Conservation (phyloP, 30 jellyfish, hydroid and myxozoan genomes). For the Aurelia coerulea region DNA sequence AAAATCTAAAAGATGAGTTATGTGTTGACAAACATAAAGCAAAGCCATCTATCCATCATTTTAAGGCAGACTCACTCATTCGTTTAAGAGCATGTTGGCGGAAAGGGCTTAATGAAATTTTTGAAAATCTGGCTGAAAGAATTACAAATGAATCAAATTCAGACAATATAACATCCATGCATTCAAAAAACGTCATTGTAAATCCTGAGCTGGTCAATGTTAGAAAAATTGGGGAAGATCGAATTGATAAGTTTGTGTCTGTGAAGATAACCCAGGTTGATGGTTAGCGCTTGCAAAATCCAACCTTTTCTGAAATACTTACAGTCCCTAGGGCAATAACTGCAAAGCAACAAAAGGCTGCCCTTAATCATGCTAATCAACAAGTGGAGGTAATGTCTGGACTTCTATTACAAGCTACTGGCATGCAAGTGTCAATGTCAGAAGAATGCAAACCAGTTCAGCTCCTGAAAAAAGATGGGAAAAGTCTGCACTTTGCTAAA, state of each 20-base stretch:
- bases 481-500: neutral
- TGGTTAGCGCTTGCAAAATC: conserved; percentile 7
- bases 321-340: conserved; percentile 10
- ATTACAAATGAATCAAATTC: too few relatives aligned
- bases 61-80: too few relatives aligned
- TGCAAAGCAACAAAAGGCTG: conserved; percentile 12
- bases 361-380: conserved; percentile 18
- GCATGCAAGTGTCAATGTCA: conserved; percentile 8
- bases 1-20: too few relatives aligned
- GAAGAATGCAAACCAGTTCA: neutral
- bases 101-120: too few relatives aligned
- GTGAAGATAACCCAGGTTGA: neutral
- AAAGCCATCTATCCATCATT: too few relatives aligned
- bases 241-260: conserved; percentile 8
- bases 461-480: conserved; percentile 9
- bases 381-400: conserved; percentile 2
- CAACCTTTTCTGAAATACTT: conserved; percentile 12
- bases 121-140: too few relatives aligned
- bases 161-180: too few relatives aligned
- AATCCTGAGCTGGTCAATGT: too few relatives aligned
- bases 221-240: too few relatives aligned
- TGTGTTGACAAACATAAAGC: too few relatives aligned
- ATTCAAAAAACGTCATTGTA: too few relatives aligned
- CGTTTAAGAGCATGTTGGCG: too few relatives aligned
- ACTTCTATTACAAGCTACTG: neutral